Conservation (phyloP, 2,888 invertebrate genomes). For the Polyploca ridens region DNA sequence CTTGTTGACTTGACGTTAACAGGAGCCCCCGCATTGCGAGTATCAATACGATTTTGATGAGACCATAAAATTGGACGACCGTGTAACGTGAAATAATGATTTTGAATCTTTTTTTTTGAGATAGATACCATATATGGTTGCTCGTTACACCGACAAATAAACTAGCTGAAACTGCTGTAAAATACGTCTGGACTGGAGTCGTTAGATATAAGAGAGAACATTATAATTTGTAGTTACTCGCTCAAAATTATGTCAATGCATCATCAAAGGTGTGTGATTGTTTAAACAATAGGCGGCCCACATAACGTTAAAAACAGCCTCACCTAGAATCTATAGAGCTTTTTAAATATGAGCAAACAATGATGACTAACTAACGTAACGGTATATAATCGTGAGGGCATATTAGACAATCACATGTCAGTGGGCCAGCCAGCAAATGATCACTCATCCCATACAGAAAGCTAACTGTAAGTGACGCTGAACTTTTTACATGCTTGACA, state of each 20-base stretch:
- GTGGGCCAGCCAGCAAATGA: slow-evolving; percentile 64
- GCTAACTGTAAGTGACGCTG: slow-evolving; percentile 66
- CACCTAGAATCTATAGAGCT: slow-evolving; percentile 22
- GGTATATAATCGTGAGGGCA: slow-evolving; percentile 61
- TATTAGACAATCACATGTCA: slow-evolving; percentile 71
- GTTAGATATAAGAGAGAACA: background rate
- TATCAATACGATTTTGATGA: slow-evolving; percentile 38
- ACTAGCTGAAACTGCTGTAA: too few species aligned
- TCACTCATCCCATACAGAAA: slow-evolving; percentile 58
- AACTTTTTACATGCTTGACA: slow-evolving; percentile 45
- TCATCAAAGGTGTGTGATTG: background rate
- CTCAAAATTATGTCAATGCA: background rate
- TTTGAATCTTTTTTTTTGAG: background rate
- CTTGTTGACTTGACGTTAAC: slow-evolving; percentile 43
- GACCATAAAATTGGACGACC: slow-evolving; percentile 21
- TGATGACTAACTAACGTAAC: slow-evolving; percentile 49
- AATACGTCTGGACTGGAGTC: too few species aligned
- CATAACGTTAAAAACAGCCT: slow-evolving; percentile 15
- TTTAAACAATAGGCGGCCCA: slow-evolving; percentile 24
- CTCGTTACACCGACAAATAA: too few species aligned
- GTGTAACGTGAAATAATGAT: background rate
- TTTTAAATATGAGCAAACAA: slow-evolving; percentile 29
- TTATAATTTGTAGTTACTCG: background rate
- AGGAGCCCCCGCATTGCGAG: slow-evolving; percentile 25
- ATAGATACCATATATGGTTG: background rate